Evolutionary conservation across 2,113 vertebrate species (phyloP).

Genomic region (Alces alces): DNA sequence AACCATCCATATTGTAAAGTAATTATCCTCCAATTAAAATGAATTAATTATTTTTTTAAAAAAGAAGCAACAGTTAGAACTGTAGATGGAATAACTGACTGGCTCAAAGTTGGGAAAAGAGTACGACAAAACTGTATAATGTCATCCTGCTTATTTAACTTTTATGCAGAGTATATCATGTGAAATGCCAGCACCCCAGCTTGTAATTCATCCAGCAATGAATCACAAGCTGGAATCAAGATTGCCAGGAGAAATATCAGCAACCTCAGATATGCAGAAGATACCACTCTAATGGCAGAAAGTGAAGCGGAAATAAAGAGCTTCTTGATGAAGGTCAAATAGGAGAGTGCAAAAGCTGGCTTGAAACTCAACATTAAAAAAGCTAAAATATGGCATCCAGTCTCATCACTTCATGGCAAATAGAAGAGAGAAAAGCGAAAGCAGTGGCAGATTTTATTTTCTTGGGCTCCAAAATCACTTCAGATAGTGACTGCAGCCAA

Average conservation of each 20-base stretch:
- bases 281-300: neutral
- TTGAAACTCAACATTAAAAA: neutral
- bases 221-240: neutral
- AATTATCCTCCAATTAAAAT: neutral
- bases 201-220: neutral
- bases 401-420: neutral
- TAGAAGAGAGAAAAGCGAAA: neutral
- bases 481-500: neutral
- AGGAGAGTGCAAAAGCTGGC: neutral
- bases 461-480: neutral
- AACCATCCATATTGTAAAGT: neutral
- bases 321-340: neutral
- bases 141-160: neutral
- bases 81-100: neutral
- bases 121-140: neutral
- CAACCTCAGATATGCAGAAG: neutral
- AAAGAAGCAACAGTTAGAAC: neutral
- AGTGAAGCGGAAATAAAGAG: neutral
- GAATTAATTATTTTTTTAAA: neutral
- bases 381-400: neutral
- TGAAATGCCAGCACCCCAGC: neutral
- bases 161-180: neutral
- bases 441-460: neutral
- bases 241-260: neutral
- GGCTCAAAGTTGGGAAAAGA: neutral